Evolutionary conservation across 2,888 invertebrate species (phyloP).

Genomic region (Acholoe squamosa): DNA sequence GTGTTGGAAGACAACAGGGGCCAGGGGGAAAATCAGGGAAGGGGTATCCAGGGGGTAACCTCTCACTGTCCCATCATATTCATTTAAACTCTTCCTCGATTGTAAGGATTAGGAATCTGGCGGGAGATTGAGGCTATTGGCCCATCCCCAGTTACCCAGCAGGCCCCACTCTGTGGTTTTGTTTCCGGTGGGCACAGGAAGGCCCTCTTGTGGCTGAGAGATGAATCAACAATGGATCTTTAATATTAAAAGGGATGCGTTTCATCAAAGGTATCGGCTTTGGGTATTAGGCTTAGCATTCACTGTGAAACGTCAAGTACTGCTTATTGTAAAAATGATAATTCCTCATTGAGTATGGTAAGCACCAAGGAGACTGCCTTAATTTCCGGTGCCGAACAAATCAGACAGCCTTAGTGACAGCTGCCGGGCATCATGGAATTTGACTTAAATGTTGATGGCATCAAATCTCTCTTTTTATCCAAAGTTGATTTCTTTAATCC

Average conservation of each 20-base stretch:
- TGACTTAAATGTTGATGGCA: too few relatives aligned
- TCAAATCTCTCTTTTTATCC: too few relatives aligned
- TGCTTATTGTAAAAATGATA: too few relatives aligned
- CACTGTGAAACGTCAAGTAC: too few relatives aligned
- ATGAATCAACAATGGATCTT: background rate
- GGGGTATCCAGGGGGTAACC: background rate
- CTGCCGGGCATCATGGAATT: too few relatives aligned
- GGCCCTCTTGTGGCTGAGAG: background rate
- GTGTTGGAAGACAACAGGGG: background rate
- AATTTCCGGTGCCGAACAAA: too few relatives aligned
- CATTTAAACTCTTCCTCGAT: too few relatives aligned
- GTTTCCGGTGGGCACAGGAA: background rate
- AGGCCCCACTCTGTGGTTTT: background rate
- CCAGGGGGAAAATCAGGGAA: background rate
- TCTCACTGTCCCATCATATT: background rate
- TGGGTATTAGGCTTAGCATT: too few relatives aligned
- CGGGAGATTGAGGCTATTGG: background rate
- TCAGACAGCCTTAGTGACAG: too few relatives aligned
- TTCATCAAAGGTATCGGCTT: conserved; percentile 14
- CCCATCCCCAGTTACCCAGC: background rate
- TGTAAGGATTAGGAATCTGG: background rate
- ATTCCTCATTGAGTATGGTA: too few relatives aligned
- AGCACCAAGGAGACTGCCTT: too few relatives aligned
- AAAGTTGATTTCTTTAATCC: too few relatives aligned
- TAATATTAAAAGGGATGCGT: background rate